Percentiles rank a stretch among this genome's conserved stretches.
phyloP scores from a whole-genome alignment of 1,140 invertebrate species.

The Drosophila rufa region DNA sequence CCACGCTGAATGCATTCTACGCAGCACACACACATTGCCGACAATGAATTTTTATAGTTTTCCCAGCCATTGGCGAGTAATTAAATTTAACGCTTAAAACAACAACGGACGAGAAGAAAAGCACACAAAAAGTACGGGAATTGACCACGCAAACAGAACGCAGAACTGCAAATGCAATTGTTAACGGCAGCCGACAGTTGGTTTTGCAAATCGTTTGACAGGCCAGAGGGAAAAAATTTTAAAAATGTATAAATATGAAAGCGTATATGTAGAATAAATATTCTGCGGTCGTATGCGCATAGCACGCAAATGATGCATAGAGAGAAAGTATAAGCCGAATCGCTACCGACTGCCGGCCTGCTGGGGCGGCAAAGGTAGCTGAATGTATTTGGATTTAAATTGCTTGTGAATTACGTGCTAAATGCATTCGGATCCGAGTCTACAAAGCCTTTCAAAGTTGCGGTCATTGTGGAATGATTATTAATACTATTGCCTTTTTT shows the following conservation, averaged over 20 bases:
- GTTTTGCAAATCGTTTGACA: conserved; percentile 82
- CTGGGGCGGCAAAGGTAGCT: conserved; percentile 8
- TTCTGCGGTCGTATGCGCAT: conserved; percentile 58
- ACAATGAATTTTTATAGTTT: conserved; percentile 54
- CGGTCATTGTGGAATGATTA: conserved; percentile 60
- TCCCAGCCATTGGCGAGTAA: conserved; percentile 68
- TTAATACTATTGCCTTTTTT: conserved; percentile 47
- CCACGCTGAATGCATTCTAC: conserved; percentile 26
- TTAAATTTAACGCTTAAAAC: conserved; percentile 82
- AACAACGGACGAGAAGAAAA: conserved; percentile 45
- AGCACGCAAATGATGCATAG: conserved; percentile 56
- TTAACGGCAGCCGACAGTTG: conserved; percentile 67
- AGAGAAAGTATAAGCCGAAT: conserved; percentile 20
- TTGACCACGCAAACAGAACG: conserved; percentile 67
- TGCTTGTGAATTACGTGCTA: conserved; percentile 79
- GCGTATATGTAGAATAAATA: conserved; percentile 55
- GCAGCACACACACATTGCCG: conserved; percentile 8
- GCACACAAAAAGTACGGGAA: conserved; percentile 34
- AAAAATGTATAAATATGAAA: conserved; percentile 59
- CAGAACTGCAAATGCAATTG: conserved; percentile 71
- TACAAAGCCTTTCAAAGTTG: conserved; percentile 66
- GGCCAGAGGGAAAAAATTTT: conserved; percentile 48
- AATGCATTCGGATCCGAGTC: conserved; percentile 46
- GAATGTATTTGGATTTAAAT: conserved; percentile 55
- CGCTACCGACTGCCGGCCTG: not conserved